Percentiles rank a stretch among this genome's conserved stretches.
Conservation (phyloP, 2,797 vertebrate genomes). For the Spheniscus humboldti region DNA sequence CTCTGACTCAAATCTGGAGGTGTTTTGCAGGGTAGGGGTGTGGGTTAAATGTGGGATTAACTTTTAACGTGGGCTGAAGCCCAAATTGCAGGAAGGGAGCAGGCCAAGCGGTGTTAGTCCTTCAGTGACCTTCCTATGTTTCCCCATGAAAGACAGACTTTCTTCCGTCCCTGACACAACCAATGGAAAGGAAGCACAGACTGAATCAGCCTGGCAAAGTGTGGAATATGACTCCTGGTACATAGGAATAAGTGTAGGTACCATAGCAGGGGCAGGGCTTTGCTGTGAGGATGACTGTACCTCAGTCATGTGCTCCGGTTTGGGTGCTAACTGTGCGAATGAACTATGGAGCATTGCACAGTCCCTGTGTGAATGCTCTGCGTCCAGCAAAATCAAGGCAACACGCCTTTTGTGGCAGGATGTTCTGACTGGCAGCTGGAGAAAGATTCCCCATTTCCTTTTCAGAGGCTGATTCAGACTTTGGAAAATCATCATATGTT, state of each 20-base stretch:
- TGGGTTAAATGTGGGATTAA: constrained; percentile 27
- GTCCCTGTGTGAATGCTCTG: neutral
- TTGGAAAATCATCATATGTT: neutral
- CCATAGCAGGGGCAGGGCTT: neutral
- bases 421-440: neutral
- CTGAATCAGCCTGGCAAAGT: neutral
- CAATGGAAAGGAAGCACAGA: neutral
- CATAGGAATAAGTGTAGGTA: neutral
- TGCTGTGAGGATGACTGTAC: neutral
- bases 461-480: constrained; percentile 3
- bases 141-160: neutral
- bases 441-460: neutral
- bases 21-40: constrained; percentile 25
- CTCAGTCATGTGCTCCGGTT: neutral
- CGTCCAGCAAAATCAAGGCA: neutral
- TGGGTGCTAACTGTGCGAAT: neutral
- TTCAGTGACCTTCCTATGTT: constrained; percentile 46
- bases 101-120: constrained; percentile 23
- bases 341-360: neutral
- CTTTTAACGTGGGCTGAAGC: constrained; percentile 7
- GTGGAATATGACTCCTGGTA: neutral
- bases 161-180: neutral
- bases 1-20: constrained; percentile 46
- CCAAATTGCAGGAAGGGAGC: constrained; percentile 11
- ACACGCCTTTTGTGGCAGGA: rapidly evolving